Percentiles rank a stretch among this genome's conserved stretches.
Conservation (phyloP, 2,797 vertebrate genomes). For the Nannoperca obscura region DNA sequence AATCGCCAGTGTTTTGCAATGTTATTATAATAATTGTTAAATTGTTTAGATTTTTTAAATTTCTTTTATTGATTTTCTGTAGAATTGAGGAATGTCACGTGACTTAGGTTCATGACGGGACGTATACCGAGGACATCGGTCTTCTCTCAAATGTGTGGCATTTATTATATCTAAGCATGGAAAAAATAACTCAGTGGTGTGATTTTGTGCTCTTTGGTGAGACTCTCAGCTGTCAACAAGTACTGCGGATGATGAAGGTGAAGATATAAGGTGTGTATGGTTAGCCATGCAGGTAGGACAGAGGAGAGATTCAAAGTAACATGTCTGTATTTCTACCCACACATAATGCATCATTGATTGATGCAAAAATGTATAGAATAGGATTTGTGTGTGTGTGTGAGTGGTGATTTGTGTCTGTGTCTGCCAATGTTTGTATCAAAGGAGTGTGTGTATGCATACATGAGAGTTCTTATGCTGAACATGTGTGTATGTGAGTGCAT, state of each 20-base stretch:
- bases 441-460: slow-evolving; percentile 16
- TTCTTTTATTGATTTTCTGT: not conserved
- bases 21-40: not conserved
- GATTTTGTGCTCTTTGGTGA: slow-evolving; percentile 20
- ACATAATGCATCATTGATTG: slow-evolving; percentile 33
- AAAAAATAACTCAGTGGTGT: slow-evolving; percentile 12
- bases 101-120: not conserved
- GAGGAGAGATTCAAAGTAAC: slow-evolving; percentile 33
- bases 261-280: slow-evolving; percentile 41
- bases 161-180: not conserved
- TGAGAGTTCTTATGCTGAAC: slow-evolving; percentile 33
- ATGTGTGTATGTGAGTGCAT: slow-evolving; percentile 26
- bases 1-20: not conserved
- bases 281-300: slow-evolving; percentile 35
- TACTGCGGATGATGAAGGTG: slow-evolving; percentile 37
- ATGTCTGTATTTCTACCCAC: slow-evolving; percentile 28
- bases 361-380: slow-evolving; percentile 36
- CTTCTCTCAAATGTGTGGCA: not conserved
- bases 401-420: slow-evolving; percentile 19
- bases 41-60: not conserved
- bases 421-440: slow-evolving; percentile 27
- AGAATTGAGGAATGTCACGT: not conserved
- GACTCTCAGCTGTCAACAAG: slow-evolving; percentile 26
- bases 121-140: not conserved
- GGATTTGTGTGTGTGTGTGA: slow-evolving; percentile 24